These are phyloP conservation scores for Tinamus major DNA, from an alignment of 2,797 vertebrate species.

Conservation along the genomic window DNA sequence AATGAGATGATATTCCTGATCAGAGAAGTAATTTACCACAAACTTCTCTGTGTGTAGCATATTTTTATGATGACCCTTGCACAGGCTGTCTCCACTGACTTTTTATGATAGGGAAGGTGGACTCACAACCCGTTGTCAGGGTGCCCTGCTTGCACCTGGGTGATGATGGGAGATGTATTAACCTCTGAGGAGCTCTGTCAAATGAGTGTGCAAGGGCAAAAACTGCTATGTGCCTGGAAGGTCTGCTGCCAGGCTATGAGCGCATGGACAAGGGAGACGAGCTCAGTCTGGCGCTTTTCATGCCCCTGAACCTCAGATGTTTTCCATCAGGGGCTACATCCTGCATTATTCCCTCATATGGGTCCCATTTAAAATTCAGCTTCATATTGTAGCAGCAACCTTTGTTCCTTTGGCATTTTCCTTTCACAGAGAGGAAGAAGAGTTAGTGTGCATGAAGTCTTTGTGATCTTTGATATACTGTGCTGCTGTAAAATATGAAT, in stretches of 20 bases:
- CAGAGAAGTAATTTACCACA: not conserved
- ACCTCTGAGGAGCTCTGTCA: not conserved
- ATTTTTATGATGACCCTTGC: not conserved
- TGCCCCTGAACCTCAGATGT: not conserved
- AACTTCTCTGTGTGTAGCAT: not conserved
- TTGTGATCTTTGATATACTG: not conserved
- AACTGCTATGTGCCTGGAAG: not conserved
- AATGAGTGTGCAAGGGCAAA: not conserved
- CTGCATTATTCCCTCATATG: not conserved
- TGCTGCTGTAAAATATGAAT: not conserved
- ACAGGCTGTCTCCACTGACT: not conserved
- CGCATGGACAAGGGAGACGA: not conserved
- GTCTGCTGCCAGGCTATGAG: not conserved
- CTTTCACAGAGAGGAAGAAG: not conserved
- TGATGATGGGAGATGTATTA: not conserved
- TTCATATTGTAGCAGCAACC: not conserved
- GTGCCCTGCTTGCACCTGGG: not conserved
- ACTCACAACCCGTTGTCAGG: not conserved
- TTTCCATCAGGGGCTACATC: rapidly evolving
- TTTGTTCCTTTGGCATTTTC: not conserved
- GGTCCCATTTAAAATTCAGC: not conserved
- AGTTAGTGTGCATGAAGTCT: rapidly evolving
- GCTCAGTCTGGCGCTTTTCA: not conserved
- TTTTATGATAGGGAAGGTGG: not conserved
- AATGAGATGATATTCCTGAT: not conserved